These are phyloP conservation scores for Sebastolobus alascanus DNA, from an alignment of 2,797 vertebrate genomes.

Conservation along the genomic window DNA sequence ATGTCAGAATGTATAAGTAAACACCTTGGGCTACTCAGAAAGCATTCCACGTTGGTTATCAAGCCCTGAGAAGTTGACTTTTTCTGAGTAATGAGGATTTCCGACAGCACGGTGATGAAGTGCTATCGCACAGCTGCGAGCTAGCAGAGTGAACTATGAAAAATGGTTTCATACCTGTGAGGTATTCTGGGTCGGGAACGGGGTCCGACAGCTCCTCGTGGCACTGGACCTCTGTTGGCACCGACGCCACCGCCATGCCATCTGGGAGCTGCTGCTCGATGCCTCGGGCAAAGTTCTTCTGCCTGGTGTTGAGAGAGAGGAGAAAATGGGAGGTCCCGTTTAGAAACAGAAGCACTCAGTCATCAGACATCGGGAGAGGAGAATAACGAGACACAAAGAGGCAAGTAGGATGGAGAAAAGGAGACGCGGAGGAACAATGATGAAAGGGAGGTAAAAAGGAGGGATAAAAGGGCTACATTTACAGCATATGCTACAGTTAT, in stretches of 20 bases:
- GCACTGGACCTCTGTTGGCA: conserved; percentile 96
- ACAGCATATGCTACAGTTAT: not conserved
- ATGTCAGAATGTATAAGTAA: conserved; percentile 11
- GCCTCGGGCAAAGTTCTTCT: conserved; percentile 97
- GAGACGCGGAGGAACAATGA: not conserved
- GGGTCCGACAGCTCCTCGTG: conserved; percentile 96
- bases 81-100: conserved; percentile 20
- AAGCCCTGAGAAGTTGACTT: not conserved
- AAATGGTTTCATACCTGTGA: conserved; percentile 89
- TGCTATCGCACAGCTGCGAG: conserved; percentile 29
- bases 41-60: not conserved
- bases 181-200: conserved; percentile 93
- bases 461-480: not conserved
- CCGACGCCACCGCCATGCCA: conserved; percentile 94
- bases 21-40: not conserved
- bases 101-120: conserved; percentile 41
- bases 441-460: not conserved
- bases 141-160: conserved; percentile 48
- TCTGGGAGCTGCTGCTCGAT: conserved; percentile 97
- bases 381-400: not conserved
- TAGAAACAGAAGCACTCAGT: conserved; percentile 40
- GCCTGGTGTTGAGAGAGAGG: conserved; percentile 82
- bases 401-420: not conserved
- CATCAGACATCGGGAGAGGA: not conserved
- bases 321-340: conserved; percentile 35